Percentiles rank a stretch among this genome's conserved stretches.
Evolutionary conservation across 2,888 invertebrate species (phyloP).

Genomic region (Sphaerophoria rueppellii): DNA sequence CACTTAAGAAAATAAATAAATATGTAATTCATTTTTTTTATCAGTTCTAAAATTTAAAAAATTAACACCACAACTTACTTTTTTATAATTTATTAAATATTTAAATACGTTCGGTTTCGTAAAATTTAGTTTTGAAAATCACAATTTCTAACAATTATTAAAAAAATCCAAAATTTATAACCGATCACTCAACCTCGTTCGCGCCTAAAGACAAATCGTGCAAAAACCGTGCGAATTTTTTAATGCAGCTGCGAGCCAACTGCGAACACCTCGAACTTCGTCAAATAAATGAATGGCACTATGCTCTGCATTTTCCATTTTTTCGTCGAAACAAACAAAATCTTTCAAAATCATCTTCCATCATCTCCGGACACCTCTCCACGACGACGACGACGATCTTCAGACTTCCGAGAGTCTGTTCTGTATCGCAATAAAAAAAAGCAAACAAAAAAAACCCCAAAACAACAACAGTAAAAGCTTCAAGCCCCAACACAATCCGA

Average conservation of each 20-base stretch:
- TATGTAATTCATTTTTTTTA: too few relatives aligned
- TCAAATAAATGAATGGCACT: constrained; percentile 80
- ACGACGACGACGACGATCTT: neutral
- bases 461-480: constrained; percentile 30
- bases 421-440: constrained; percentile 22
- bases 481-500: constrained; percentile 44
- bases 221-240: constrained; percentile 16
- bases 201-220: constrained; percentile 10
- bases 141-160: neutral
- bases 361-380: constrained; percentile 30
- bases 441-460: constrained; percentile 16
- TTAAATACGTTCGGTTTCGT: too few relatives aligned
- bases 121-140: constrained; percentile 4
- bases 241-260: constrained; percentile 50
- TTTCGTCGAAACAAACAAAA: constrained; percentile 79
- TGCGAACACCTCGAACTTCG: constrained; percentile 80
- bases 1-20: too few relatives aligned
- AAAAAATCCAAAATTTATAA: constrained; percentile 13
- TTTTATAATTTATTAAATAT: too few relatives aligned
- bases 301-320: constrained; percentile 78
- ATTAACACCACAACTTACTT: too few relatives aligned
- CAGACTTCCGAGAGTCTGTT: constrained; percentile 41
- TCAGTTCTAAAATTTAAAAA: too few relatives aligned
- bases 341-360: constrained; percentile 63
- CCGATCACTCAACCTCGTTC: constrained; percentile 25